Conservation (phyloP, 2,888 invertebrate genomes). For the Acheta domesticus region DNA sequence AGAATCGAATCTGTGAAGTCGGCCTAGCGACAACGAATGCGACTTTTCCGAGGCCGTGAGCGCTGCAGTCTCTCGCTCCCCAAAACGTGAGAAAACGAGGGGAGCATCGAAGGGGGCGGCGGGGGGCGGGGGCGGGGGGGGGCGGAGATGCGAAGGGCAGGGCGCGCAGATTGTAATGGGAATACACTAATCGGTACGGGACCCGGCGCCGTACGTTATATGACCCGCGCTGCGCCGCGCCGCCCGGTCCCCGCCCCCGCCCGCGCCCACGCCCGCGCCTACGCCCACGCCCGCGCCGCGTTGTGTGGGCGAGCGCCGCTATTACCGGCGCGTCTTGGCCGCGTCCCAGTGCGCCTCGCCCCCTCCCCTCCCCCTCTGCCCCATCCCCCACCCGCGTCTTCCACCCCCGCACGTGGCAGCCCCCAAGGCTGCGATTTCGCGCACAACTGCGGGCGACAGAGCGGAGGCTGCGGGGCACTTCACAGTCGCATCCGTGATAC, state of each 20-base stretch:
- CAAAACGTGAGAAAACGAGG: neutral
- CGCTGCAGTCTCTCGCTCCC: neutral
- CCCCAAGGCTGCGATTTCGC: too few species aligned
- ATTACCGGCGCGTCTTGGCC: conserved; percentile 11
- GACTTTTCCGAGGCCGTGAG: neutral
- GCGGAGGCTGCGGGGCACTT: too few species aligned
- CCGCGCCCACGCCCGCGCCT: neutral
- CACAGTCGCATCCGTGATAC: too few species aligned
- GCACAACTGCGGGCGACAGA: too few species aligned
- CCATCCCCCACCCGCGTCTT: neutral
- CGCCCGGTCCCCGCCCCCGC: conserved; percentile 19
- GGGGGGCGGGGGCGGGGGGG: neutral
- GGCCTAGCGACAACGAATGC: neutral
- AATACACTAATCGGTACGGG: conserved; percentile 32
- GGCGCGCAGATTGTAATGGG: conserved; percentile 31
- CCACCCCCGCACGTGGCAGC: too few species aligned
- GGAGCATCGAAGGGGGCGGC: conserved; percentile 12
- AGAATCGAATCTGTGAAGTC: too few species aligned
- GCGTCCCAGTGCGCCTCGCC: neutral
- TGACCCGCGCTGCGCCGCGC: neutral
- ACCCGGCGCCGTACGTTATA: conserved; percentile 22
- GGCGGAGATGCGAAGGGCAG: neutral
- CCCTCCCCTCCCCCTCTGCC: neutral
- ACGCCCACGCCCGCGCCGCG: neutral
- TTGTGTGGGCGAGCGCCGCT: neutral